Evolutionary conservation across 2,888 invertebrate genomes (phyloP).

Genomic region (Lacanobia wlatinum): DNA sequence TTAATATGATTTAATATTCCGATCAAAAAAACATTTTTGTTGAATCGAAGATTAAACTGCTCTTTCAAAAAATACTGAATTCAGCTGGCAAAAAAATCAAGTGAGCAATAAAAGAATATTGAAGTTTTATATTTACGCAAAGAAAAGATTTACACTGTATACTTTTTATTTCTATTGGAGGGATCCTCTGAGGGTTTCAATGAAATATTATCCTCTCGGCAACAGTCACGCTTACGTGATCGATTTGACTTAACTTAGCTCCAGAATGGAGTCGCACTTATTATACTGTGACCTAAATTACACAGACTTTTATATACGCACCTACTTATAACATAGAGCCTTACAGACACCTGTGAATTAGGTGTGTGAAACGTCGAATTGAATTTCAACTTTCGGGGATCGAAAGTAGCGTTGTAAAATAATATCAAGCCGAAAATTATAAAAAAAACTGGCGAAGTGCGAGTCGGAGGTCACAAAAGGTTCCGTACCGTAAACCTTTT

Average conservation of each 20-base stretch:
- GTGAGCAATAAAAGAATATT: slow-evolving; percentile 28
- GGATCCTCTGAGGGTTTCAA: slow-evolving; percentile 21
- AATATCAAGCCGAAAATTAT: too few relatives aligned
- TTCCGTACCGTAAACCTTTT: too few relatives aligned
- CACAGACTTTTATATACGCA: background rate
- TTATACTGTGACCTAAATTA: slow-evolving; percentile 17
- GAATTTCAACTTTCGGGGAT: too few relatives aligned
- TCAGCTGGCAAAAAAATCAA: slow-evolving; percentile 18
- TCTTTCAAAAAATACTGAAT: background rate
- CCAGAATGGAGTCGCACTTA: slow-evolving; percentile 17
- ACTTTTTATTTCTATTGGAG: slow-evolving; percentile 26
- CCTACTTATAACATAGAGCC: background rate
- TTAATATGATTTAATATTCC: slow-evolving; percentile 3
- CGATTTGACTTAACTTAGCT: slow-evolving; percentile 31
- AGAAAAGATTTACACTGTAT: slow-evolving; percentile 34
- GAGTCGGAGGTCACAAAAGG: too few relatives aligned
- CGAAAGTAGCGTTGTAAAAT: too few relatives aligned
- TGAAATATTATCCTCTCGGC: slow-evolving; percentile 52
- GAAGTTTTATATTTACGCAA: slow-evolving; percentile 26
- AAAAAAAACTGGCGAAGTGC: too few relatives aligned
- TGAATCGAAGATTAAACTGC: slow-evolving; percentile 10
- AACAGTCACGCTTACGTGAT: slow-evolving; percentile 48
- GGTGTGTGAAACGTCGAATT: background rate
- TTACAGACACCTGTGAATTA: background rate
- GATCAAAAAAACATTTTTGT: background rate